A percentile compares a stretch with the other conserved stretches of the same genome.
phyloP scores from a whole-genome alignment of 2,797 vertebrate species.

The Alectoris magna region DNA sequence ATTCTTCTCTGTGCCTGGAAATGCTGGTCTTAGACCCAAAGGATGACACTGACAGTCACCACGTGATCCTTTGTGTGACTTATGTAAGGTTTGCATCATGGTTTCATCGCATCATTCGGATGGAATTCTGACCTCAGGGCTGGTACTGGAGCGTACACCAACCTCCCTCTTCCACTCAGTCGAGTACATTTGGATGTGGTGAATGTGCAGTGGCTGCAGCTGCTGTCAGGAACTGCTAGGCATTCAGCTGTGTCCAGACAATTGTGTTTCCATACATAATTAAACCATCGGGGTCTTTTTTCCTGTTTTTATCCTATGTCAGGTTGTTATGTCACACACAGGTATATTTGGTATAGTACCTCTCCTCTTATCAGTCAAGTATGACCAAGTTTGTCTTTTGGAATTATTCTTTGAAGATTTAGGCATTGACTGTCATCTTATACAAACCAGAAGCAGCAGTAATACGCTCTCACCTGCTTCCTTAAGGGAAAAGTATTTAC shows the following conservation, averaged over 20 bases:
- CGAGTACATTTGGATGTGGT: neutral
- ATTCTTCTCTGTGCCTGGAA: neutral
- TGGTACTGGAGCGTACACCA: neutral
- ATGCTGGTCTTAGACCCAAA: neutral
- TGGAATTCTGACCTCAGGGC: neutral
- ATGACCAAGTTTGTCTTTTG: conserved; percentile 44
- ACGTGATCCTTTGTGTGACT: neutral
- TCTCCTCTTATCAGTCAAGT: conserved; percentile 18
- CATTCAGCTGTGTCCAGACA: neutral
- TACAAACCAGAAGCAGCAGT: neutral
- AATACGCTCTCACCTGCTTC: neutral
- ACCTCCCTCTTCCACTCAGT: neutral
- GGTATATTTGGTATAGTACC: neutral
- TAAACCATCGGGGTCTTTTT: neutral
- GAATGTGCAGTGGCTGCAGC: neutral
- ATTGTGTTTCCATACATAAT: conserved; percentile 6
- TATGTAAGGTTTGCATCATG: neutral
- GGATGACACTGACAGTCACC: neutral
- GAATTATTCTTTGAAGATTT: conserved; percentile 37
- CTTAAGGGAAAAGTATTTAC: neutral
- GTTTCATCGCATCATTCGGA: neutral
- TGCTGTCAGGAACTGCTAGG: neutral
- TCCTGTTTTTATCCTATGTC: neutral
- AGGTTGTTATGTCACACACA: neutral
- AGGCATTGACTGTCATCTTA: neutral